Base-by-base conservation (phyloP, 2,888 invertebrate genomes). In the Merodon equestris region DNA sequence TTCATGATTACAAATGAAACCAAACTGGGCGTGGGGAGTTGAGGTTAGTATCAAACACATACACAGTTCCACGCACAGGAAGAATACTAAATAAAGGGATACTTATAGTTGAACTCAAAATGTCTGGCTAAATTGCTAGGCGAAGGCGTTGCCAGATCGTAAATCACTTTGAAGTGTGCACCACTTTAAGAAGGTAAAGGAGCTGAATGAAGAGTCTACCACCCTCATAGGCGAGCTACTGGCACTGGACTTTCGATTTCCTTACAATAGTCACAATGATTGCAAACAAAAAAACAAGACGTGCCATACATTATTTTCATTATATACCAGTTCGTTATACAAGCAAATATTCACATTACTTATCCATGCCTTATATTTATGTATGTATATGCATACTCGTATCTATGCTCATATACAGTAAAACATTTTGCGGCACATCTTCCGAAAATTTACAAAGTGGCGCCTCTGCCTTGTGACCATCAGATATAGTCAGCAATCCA, bases 111-210 rank as follows among this genome's bases (percentile, higher is more conserved):
- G 71, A 75, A 81, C 75, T 75, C 73, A 79, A 77, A 77, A 82
- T 79, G 76, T 82, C 81, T 81, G 83, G 83, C 83, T 83, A 86
- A 86, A 84, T 86, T 86, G 87, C 85, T 86, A 86, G 87, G 86
- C 85, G 84, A 86, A 83, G 87, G 87, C 88, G 87, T 88, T 86
- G 84, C 87, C 74, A 82, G 83, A 87, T 86, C 88, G 87, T 87
- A 88, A 87, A 87, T 87, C 87, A 87, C 86, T 86, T 87, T 87
- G 87, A 87, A 87, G 88, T 87, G 87, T 88, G 88, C 82, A 82
- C 74, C 68, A 79, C 79, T 79, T 79, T 70, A 27, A 60, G 45
- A 70, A 45, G 68, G 67, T 36, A 60, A 54, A 68, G 79, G 64
- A 74, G 60, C 63, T 53, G 54, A 74, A 74, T 79, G 64, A 48